Base-by-base conservation (phyloP, 1,140 invertebrate species). In the Coboldia fuscipes region DNA sequence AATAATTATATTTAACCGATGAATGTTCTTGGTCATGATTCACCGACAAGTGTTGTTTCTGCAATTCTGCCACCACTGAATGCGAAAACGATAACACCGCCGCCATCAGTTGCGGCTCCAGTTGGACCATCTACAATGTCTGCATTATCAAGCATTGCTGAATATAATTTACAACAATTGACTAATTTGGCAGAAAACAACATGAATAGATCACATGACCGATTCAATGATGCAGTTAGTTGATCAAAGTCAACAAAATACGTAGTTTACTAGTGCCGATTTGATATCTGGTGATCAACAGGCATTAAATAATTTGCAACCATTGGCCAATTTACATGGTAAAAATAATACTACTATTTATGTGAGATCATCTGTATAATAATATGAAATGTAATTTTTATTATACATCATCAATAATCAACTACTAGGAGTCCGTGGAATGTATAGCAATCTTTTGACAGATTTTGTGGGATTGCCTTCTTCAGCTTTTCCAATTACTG, bases 281-380 rank as follows among this genome's bases (percentile, higher is more conserved):
- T 58, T 84, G 34, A 63, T 82, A 21, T 65, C 68, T 35, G 76
- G 76, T 19, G 77, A 82, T 48, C 70, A 71, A 48, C 76, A 79
- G 52, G 73, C 80, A 23, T 68, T 80, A 39, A 83, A 83, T 49
- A 90, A 88, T 60, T 61, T 88, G 34, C 80, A 86, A 49, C 81
- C 80, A 13, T 65, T 89, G 34, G 83, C 82, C 31, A 88, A 89
- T 57, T 61, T 89, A 23, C n/a, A n/a, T n/a, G n/a, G n/a, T n/a
- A n/a, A n/a, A n/a, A n/a, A n/a, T n/a, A n/a, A n/a, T n/a, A n/a
- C n/a, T n/a, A n/a, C n/a, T n/a, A n/a, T n/a, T n/a, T n/a, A n/a
- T n/a, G n/a, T n/a, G n/a, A n/a, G n/a, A n/a, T n/a, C n/a, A n/a
- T n/a, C n/a, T n/a, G n/a, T n/a, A n/a, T n/a, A n/a, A n/a, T n/a